A percentile compares a stretch with the other conserved stretches of the same genome.
These are phyloP conservation scores for Oceanodroma leucorhoa DNA, from an alignment of 2,797 vertebrate species.

Conservation along the genomic window DNA sequence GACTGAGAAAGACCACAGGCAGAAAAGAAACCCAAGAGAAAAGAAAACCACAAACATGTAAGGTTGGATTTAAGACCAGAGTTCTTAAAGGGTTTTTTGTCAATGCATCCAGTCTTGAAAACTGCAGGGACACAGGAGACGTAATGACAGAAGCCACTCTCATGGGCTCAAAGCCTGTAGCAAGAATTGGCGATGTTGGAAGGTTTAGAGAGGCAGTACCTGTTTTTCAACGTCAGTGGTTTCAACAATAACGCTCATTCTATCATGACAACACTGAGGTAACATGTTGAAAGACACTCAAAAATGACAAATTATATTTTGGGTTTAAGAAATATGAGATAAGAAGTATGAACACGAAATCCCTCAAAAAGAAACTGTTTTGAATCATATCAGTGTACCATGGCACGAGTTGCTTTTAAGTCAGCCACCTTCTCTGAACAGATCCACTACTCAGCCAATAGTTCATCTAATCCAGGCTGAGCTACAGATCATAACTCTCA, in stretches of 20 bases:
- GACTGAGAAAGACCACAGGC: neutral
- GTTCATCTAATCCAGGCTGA: neutral
- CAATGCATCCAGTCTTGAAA: neutral
- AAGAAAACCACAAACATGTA: neutral
- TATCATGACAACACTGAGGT: neutral
- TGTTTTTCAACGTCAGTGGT: neutral
- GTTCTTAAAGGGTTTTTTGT: neutral
- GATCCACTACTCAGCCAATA: neutral
- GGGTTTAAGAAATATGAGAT: neutral
- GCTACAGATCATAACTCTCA: neutral
- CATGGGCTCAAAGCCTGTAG: neutral
- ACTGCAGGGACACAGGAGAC: neutral
- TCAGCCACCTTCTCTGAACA: neutral
- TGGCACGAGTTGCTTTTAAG: neutral
- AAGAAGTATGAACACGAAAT: neutral
- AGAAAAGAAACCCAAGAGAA: neutral
- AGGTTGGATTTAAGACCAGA: neutral
- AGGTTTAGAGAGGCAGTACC: neutral
- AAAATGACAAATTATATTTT: neutral
- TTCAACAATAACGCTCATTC: neutral
- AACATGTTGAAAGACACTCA: neutral
- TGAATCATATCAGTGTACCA: neutral
- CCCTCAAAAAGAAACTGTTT: neutral
- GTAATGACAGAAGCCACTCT: neutral
- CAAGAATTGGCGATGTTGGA: neutral